phyloP scores from a whole-genome alignment of 2,113 vertebrate species.

The Oreotrochilus melanogaster region DNA sequence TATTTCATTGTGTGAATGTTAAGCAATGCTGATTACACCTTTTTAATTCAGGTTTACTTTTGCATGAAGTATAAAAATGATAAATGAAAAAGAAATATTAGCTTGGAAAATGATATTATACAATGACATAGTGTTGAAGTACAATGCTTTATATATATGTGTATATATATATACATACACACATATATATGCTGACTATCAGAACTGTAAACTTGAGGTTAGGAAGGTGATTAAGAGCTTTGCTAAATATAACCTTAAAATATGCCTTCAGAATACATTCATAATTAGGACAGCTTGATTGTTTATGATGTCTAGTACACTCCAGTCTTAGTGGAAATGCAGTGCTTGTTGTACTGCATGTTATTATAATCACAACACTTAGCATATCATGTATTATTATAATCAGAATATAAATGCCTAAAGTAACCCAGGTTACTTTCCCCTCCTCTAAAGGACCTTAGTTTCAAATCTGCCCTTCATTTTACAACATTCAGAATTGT shows the following conservation, averaged over 20 bases:
- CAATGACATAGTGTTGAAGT: not conserved
- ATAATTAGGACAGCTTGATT: slow-evolving; percentile 31
- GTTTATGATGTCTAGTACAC: not conserved
- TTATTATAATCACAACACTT: slow-evolving; percentile 29
- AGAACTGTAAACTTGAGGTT: not conserved
- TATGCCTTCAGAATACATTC: not conserved
- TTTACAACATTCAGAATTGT: not conserved
- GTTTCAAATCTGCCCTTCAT: not conserved
- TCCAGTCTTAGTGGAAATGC: not conserved
- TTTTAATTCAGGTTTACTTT: not conserved
- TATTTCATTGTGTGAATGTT: not conserved
- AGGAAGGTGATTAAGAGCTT: not conserved
- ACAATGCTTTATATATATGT: not conserved
- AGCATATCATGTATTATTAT: not conserved
- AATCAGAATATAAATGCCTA: not conserved
- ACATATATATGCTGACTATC: not conserved
- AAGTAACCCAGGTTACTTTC: not conserved
- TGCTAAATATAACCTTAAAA: slow-evolving; percentile 37
- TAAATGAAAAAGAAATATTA: not conserved
- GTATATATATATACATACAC: not conserved
- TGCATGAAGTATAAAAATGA: not conserved
- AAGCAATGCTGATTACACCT: not conserved
- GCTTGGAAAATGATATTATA: not conserved
- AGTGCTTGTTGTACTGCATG: not conserved
- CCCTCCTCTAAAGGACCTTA: not conserved